These are phyloP conservation scores for Sphaerophoria rueppellii DNA, from an alignment of 2,888 invertebrate genomes.

Conservation along the genomic window DNA sequence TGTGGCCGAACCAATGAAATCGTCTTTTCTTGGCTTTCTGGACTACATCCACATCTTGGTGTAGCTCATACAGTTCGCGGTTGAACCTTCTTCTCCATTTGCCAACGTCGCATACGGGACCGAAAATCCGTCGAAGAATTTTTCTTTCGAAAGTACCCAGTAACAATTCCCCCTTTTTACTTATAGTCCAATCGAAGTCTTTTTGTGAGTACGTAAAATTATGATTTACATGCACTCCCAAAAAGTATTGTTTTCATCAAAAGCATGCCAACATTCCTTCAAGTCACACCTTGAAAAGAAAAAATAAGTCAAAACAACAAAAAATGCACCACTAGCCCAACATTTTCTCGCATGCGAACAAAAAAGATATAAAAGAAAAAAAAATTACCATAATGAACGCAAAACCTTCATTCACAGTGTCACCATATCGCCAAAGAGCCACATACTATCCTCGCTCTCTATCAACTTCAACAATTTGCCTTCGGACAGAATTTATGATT, in stretches of 20 bases:
- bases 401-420: constrained; percentile 60
- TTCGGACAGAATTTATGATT: constrained; percentile 70
- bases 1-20: too few species aligned
- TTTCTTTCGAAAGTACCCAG: too few species aligned
- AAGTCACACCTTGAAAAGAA: constrained; percentile 22
- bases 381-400: constrained; percentile 62
- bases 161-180: too few species aligned
- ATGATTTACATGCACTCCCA: neutral
- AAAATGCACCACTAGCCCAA: constrained; percentile 16
- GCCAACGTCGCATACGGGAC: too few species aligned
- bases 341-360: constrained; percentile 35
- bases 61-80: too few species aligned
- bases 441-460: constrained; percentile 7
- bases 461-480: constrained; percentile 64
- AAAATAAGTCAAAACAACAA: constrained; percentile 8
- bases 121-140: too few species aligned
- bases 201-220: too few species aligned
- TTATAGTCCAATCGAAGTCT: too few species aligned
- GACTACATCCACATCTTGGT: too few species aligned
- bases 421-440: constrained; percentile 15
- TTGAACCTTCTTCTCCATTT: too few species aligned
- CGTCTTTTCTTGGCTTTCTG: too few species aligned
- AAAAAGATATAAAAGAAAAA: neutral
- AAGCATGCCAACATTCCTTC: constrained; percentile 14
- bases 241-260: neutral